Percentiles rank a stretch among this genome's conserved stretches.
These are phyloP conservation scores for Struthio camelus DNA, from an alignment of 2,113 vertebrate species.

Conservation along the genomic window DNA sequence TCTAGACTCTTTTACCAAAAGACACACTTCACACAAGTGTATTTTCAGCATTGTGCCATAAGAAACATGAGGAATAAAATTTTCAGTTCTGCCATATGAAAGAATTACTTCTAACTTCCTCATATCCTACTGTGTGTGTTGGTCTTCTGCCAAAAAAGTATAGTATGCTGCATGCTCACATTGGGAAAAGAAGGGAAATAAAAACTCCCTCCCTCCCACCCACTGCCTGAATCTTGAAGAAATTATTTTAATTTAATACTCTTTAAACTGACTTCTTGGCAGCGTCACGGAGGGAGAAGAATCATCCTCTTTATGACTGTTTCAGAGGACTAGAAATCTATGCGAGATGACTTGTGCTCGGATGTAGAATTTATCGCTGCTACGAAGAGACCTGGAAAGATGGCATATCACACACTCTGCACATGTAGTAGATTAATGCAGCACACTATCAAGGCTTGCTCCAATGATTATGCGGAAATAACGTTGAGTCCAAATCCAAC, in stretches of 20 bases:
- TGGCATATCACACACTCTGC: not conserved
- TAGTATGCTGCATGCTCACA: not conserved
- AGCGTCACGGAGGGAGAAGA: not conserved
- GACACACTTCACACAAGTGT: not conserved
- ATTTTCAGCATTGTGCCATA: not conserved
- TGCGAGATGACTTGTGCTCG: not conserved
- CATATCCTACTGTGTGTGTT: not conserved
- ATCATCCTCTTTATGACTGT: not conserved
- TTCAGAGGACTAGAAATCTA: not conserved
- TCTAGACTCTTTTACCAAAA: not conserved
- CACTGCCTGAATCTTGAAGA: not conserved
- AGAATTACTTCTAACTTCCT: not conserved
- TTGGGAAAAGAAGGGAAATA: not conserved
- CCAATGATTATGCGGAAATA: not conserved
- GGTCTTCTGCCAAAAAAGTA: not conserved
- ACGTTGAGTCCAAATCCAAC: not conserved
- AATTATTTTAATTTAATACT: not conserved
- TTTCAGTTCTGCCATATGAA: not conserved
- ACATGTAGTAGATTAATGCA: not conserved
- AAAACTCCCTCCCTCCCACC: not conserved
- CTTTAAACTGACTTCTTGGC: not conserved
- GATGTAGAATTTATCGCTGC: not conserved
- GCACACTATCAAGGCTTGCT: not conserved
- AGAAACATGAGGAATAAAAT: not conserved
- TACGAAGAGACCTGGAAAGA: not conserved